phyloP scores from a whole-genome alignment of 1,140 invertebrate genomes.

The Dendroctonus ponderosae region DNA sequence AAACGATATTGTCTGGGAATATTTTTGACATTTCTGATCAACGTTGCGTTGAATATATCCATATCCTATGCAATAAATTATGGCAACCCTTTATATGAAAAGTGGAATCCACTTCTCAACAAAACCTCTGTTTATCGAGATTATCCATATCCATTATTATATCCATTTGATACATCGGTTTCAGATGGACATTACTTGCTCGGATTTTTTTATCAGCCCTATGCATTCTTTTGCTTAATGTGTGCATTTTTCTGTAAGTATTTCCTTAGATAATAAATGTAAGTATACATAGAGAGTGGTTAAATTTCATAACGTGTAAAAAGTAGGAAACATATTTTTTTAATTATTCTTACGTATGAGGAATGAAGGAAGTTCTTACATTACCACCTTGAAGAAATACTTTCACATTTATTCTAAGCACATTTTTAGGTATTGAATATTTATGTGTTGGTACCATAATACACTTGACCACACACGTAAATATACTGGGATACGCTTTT shows the following conservation, averaged over 20 bases:
- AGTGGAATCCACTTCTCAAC: conserved; percentile 24
- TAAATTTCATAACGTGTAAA: background rate
- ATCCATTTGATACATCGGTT: conserved; percentile 33
- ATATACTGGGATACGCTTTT: conserved; percentile 17
- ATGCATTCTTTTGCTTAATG: conserved; percentile 8
- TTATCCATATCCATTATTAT: conserved; percentile 21
- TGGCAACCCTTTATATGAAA: conserved; percentile 5
- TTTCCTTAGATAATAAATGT: background rate
- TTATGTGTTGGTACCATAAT: conserved; percentile 14
- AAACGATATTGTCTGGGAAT: background rate
- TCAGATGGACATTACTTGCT: conserved; percentile 33
- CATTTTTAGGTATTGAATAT: conserved; percentile 17
- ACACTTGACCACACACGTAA: conserved; percentile 22
- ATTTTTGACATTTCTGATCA: background rate
- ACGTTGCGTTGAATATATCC: background rate
- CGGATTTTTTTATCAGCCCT: conserved; percentile 22
- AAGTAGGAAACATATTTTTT: background rate
- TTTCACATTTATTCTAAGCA: background rate
- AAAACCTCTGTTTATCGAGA: conserved; percentile 27
- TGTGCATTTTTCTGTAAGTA: conserved; percentile 31
- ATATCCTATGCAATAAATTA: background rate
- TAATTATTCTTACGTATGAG: too few species aligned
- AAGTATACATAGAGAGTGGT: background rate
- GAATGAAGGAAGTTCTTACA: too few species aligned
- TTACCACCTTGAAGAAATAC: too few species aligned